Evolutionary conservation across 2,113 vertebrate genomes (phyloP).

Genomic region (Nyctereutes procyonoides): DNA sequence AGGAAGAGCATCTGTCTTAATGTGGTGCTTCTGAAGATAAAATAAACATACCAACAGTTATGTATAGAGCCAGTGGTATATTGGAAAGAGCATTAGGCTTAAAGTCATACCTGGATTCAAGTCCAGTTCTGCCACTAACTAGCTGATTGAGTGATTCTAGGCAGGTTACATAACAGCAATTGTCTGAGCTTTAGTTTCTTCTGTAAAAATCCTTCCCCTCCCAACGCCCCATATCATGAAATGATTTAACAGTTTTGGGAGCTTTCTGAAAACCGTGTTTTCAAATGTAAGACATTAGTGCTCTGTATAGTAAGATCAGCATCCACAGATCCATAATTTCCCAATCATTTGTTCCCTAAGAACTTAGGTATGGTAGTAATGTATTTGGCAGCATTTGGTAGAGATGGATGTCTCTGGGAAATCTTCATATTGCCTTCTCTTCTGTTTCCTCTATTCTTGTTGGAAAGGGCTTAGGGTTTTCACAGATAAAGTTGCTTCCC

Average conservation of each 20-base stretch:
- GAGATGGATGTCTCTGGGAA: constrained; percentile 25
- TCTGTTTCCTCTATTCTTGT: constrained; percentile 25
- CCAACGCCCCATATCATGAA: not conserved
- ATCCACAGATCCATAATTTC: not conserved
- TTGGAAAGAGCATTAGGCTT: not conserved
- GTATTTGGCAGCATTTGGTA: not conserved
- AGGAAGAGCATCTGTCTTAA: constrained; percentile 48
- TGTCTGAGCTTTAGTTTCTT: constrained; percentile 34
- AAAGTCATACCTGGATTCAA: constrained; percentile 33
- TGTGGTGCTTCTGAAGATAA: constrained; percentile 29
- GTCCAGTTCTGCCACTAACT: not conserved
- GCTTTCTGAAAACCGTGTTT: constrained; percentile 31
- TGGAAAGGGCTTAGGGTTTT: constrained; percentile 30
- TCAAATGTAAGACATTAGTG: not conserved
- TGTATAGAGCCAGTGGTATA: not conserved
- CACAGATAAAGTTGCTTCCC: not conserved
- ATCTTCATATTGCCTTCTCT: constrained; percentile 34
- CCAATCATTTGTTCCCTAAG: constrained; percentile 13
- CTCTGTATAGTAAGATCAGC: not conserved
- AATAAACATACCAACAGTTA: not conserved
- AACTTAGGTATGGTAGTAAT: constrained; percentile 33
- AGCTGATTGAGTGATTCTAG: not conserved
- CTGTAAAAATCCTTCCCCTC: constrained; percentile 14
- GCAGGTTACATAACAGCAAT: not conserved
- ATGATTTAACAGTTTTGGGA: constrained; percentile 35